These are phyloP conservation scores for Lomographa bimaculata DNA, from an alignment of 2,888 invertebrate species.

Conservation along the genomic window DNA sequence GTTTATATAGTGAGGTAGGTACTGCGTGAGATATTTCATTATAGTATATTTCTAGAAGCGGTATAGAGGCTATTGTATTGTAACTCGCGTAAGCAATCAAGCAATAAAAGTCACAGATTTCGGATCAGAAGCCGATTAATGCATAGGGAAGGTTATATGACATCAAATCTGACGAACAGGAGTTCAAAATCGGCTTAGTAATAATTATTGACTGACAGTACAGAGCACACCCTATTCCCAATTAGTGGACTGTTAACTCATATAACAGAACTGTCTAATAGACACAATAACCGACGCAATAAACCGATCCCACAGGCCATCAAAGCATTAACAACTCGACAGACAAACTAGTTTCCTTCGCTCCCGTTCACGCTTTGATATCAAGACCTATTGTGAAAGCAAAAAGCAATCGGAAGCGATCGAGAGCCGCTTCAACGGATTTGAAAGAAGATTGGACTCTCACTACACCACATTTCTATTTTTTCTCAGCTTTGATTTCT, in stretches of 20 bases:
- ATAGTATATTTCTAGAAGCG: no score
- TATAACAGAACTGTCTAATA: constrained; percentile 8
- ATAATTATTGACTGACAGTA: not conserved
- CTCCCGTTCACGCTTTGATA: constrained; percentile 29
- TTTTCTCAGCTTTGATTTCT: constrained; percentile 24
- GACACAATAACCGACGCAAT: constrained; percentile 19
- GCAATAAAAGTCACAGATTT: no score
- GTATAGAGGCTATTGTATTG: no score
- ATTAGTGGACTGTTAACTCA: constrained; percentile 2
- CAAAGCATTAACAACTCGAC: constrained; percentile 29
- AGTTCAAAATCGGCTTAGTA: no score
- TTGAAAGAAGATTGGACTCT: constrained; percentile 38
- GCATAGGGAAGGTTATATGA: no score
- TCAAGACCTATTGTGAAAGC: constrained; percentile 53
- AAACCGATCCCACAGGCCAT: constrained; percentile 29
- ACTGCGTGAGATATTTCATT: no score
- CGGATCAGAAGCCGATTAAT: no score
- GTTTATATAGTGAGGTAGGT: no score
- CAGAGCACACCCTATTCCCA: no score
- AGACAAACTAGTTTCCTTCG: constrained; percentile 32
- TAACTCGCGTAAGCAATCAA: no score
- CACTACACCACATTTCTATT: constrained; percentile 33
- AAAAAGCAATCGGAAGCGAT: constrained; percentile 66
- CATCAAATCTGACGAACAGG: no score
- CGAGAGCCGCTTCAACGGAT: constrained; percentile 50